Percentiles rank a stretch among this genome's conserved stretches.
These are phyloP conservation scores for Musca vetustissima DNA, from an alignment of 1,140 invertebrate genomes.

Conservation along the genomic window DNA sequence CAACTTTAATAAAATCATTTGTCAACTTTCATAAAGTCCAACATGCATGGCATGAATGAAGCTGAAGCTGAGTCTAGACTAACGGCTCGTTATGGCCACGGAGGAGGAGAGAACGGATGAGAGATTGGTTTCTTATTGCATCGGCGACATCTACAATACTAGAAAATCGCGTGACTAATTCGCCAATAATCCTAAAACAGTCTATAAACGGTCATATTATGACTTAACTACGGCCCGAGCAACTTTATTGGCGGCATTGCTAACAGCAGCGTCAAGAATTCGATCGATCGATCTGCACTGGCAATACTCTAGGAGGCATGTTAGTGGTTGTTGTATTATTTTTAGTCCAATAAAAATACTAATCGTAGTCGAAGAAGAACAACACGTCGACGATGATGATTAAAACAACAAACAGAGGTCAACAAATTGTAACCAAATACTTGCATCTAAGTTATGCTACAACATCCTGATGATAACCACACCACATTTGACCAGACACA, in stretches of 20 bases:
- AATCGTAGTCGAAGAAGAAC: too few species aligned
- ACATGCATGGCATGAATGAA: not conserved
- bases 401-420: slow-evolving; percentile 19
- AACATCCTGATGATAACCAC: slow-evolving; percentile 20
- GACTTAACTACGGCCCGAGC: not conserved
- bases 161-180: slow-evolving; percentile 22
- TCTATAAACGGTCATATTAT: not conserved
- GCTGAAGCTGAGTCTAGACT: not conserved
- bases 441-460: slow-evolving; percentile 12
- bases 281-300: too few species aligned
- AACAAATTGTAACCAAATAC: slow-evolving; percentile 23
- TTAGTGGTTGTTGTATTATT: slow-evolving; percentile 7
- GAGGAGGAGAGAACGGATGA: not conserved
- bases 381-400: not conserved
- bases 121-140: not conserved
- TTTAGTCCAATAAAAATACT: slow-evolving; percentile 1
- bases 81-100: too few species aligned
- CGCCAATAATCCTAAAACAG: slow-evolving; percentile 11
- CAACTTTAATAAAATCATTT: slow-evolving; percentile 24
- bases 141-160: slow-evolving; percentile 3
- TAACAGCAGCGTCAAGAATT: too few species aligned
- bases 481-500: not conserved
- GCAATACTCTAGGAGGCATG: not conserved
- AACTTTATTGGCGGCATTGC: not conserved
- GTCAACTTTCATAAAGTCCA: slow-evolving; percentile 12